Conservation (phyloP, 2,888 invertebrate species). For the Rhingia rostrata region DNA sequence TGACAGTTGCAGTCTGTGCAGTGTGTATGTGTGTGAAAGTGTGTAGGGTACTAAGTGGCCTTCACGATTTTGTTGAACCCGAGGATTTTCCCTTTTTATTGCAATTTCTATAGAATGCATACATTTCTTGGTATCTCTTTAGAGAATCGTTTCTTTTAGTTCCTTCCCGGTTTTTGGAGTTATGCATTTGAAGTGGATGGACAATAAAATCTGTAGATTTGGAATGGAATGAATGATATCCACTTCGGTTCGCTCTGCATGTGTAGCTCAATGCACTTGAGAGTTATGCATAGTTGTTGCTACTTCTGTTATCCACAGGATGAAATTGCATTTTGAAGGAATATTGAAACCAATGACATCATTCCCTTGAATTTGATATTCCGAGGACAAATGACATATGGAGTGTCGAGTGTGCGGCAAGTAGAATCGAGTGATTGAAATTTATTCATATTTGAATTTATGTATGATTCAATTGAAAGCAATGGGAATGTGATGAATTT, state of each 20-base stretch:
- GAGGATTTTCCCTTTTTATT: constrained; percentile 20
- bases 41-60: constrained; percentile 47
- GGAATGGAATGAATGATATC: constrained; percentile 67
- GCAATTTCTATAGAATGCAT: constrained; percentile 43
- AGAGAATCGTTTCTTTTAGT: constrained; percentile 59
- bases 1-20: constrained; percentile 29
- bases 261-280: constrained; percentile 60
- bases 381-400: constrained; percentile 54
- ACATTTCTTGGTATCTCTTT: constrained; percentile 52
- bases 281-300: constrained; percentile 31
- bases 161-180: constrained; percentile 11
- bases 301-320: constrained; percentile 38
- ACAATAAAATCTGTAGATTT: constrained; percentile 70
- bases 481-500: constrained; percentile 18
- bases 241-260: constrained; percentile 28
- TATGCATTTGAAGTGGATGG: constrained; percentile 62
- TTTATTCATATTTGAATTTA: constrained; percentile 48
- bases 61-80: constrained; percentile 66
- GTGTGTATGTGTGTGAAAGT: constrained; percentile 27
- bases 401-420: constrained; percentile 11
- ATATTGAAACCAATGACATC: constrained; percentile 67
- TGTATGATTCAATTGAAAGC: constrained; percentile 37
- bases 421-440: constrained; percentile 30
- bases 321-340: constrained; percentile 65
- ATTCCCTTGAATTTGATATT: constrained; percentile 47